A percentile compares a stretch with the other conserved stretches of the same genome.
Conservation (phyloP, 1,140 invertebrate species). For the Cydia splendana region DNA sequence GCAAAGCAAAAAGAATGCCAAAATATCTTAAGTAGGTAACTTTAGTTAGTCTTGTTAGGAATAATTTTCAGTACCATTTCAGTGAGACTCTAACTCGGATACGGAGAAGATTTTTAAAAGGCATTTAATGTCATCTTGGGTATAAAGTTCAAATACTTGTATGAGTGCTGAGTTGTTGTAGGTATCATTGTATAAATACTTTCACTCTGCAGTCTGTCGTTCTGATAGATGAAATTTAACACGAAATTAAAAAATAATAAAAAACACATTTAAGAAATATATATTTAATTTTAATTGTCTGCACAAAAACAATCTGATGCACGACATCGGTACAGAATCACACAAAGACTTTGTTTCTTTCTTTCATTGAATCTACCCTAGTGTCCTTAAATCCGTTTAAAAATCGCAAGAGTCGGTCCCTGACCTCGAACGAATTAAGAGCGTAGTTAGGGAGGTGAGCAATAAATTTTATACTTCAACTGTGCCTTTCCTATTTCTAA, state of each 20-base stretch:
- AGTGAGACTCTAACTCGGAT: not conserved
- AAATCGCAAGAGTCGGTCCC: constrained; percentile 4
- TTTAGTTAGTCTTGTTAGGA: constrained; percentile 35
- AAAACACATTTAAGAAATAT: too few species aligned
- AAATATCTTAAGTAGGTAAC: constrained; percentile 40
- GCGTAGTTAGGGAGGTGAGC: constrained; percentile 76
- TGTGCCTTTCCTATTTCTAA: constrained; percentile 80
- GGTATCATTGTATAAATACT: too few species aligned
- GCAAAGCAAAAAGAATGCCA: constrained; percentile 38
- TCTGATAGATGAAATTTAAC: not conserved
- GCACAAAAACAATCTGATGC: too few species aligned
- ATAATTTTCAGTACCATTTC: constrained; percentile 47
- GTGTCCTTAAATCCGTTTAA: constrained; percentile 17
- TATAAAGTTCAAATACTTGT: too few species aligned
- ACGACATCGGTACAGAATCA: not conserved
- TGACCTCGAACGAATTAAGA: constrained; percentile 30
- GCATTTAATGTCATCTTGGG: constrained; percentile 9
- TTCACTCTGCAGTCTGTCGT: not conserved
- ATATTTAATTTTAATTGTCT: too few species aligned
- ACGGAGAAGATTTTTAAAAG: not conserved
- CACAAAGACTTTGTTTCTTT: not conserved
- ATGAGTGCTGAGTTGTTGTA: too few species aligned
- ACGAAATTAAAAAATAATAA: too few species aligned
- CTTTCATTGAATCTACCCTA: not conserved
- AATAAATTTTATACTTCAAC: constrained; percentile 79